Evolutionary conservation across 2,113 vertebrate species (phyloP).

Genomic region (Pangasianodon hypophthalmus): DNA sequence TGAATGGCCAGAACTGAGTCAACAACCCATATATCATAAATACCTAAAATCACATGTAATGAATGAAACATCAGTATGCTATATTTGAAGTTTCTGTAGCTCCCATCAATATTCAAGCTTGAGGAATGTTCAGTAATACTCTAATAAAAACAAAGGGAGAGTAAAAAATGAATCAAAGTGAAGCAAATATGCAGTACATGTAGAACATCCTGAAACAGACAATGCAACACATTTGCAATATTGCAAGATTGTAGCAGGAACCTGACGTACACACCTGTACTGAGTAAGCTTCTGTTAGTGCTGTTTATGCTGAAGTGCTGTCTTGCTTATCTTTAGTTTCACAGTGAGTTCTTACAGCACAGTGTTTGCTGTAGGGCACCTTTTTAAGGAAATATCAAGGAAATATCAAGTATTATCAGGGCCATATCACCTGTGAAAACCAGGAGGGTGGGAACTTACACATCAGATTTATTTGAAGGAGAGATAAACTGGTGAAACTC

Average conservation of each 20-base stretch:
- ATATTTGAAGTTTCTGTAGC: neutral
- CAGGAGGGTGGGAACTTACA: neutral
- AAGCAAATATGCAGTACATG: neutral
- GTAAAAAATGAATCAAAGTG: neutral
- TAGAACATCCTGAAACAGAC: neutral
- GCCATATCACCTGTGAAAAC: neutral
- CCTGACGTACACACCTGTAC: neutral
- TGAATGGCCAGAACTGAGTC: neutral
- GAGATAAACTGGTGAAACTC: neutral
- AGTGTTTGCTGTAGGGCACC: neutral
- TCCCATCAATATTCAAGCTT: neutral
- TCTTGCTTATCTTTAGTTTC: neutral
- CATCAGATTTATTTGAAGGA: neutral
- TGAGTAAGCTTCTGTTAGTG: neutral
- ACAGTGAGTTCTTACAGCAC: neutral
- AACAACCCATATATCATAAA: neutral
- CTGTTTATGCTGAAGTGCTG: neutral
- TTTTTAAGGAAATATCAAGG: no score
- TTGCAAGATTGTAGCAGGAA: neutral
- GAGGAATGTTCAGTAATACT: neutral
- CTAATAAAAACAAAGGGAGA: neutral
- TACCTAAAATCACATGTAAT: neutral
- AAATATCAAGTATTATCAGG: no score
- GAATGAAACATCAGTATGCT: neutral
- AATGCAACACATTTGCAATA: no score